Base-by-base conservation (phyloP, 2,113 vertebrate species). In the Trochalopteron elliotii region DNA sequence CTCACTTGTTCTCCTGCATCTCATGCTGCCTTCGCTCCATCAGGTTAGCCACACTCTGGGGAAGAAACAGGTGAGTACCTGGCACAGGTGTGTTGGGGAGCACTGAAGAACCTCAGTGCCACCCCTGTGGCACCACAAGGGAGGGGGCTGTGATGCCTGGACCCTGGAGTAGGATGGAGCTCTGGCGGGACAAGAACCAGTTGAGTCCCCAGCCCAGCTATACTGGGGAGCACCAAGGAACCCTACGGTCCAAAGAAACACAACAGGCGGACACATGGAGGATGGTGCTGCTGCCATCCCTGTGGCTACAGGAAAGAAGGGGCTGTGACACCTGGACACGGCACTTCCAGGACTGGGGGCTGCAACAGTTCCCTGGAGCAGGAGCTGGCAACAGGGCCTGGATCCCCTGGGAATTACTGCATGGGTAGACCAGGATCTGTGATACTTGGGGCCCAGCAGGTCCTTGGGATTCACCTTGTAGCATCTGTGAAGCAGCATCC, bases 1-100 rank as follows among this genome's bases (percentile, higher is more conserved):
- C 88, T 90, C 90, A 99, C 99, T 99, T 99, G 98, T 98, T 99
- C 94, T 99, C 99, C 94, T 98, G 99, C 89, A 98, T 98, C 96
- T 99, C 99, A 20, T 98, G 98, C 9, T 99, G 98, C 8, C 99
- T 98, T 39, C 99, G 98, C 82, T 99, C 98, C 22, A 99, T 98
- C 89, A 99, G 98, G 97, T 99, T 99, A 60, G 98, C 98, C 86
- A 99, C 98, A 0, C 99, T 98, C 99, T 99, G 97, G 63, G 79
- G 47, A 76, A 14, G 93, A 35, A 94, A 90, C 3, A 11, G 35
- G n/a, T 8, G 28, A 53, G 28, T 2, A 9, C 12, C 10, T 16
- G 3, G n/a, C 27, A 8, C 3, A 0, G 31, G 6, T 15, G 31
- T 3, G 40, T 12, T 21, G 22, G 56, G 44, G 24, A 31, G 11